phyloP scores from a whole-genome alignment of 2,888 invertebrate species.

The Mythimna lalbum region DNA sequence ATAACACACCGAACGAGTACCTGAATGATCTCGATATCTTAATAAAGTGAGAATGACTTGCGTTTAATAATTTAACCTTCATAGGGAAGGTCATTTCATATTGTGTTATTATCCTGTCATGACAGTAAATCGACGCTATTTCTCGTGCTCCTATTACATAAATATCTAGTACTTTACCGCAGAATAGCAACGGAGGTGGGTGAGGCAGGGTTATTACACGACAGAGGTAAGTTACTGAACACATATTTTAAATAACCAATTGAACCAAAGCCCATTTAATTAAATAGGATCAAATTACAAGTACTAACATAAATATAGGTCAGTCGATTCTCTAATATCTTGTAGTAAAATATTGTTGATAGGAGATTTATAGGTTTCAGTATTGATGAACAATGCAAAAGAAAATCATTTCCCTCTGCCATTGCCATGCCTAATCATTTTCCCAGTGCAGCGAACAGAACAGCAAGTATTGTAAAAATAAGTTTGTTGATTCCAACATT shows the following conservation, averaged over 20 bases:
- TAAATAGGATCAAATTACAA: neutral
- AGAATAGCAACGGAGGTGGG: constrained; percentile 12
- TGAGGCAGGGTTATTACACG: constrained; percentile 7
- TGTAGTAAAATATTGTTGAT: neutral
- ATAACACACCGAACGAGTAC: constrained; percentile 5
- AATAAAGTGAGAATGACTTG: constrained; percentile 50
- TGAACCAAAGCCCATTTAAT: neutral
- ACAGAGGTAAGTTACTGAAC: constrained; percentile 14
- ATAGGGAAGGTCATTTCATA: constrained; percentile 44
- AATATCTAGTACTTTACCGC: constrained; percentile 3
- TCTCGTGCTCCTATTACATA: constrained; percentile 7
- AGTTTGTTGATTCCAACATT: neutral
- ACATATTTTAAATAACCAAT: neutral
- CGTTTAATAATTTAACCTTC: constrained; percentile 53
- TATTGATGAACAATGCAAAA: neutral
- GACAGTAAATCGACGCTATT: constrained; percentile 7
- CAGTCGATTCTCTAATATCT: neutral
- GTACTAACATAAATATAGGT: neutral
- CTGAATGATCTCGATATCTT: constrained; percentile 10
- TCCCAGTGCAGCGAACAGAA: neutral
- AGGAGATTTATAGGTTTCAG: neutral
- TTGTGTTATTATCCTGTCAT: constrained; percentile 30
- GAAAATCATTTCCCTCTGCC: neutral
- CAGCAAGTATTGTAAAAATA: neutral
- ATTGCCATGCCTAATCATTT: too few species aligned